Base-by-base conservation (phyloP, 2,888 invertebrate species). In the Lasioglossum calceatum region DNA sequence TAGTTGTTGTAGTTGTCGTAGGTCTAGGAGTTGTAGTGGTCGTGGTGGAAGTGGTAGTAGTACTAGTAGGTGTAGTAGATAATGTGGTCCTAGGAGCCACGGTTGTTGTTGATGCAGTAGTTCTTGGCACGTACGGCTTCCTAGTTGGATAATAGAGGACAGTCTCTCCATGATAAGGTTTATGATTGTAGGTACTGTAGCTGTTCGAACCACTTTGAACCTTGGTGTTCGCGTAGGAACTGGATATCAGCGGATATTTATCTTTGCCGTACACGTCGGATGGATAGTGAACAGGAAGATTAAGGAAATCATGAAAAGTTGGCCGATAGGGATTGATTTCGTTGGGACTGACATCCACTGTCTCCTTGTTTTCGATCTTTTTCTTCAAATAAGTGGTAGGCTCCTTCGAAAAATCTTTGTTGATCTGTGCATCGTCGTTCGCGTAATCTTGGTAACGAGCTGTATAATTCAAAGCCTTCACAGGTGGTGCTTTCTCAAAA, bases 201-300 rank as follows among this genome's bases (percentile, higher is more conserved):
- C 95, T 94, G 81, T 92, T 94, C 0, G 93, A 90, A 16, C 94
- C 95, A 61, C 97, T 97, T 92, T 97, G 97, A 44, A 97, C 96
- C 93, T 97, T 97, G 0, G 97, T 96, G 91, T 97, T 97, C 0
- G 97, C 97, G 93, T 97, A 97, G 1, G 97, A 97, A 91, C 96
- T 97, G 0, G 97, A 97, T 79, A 97, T 97, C 78, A 97, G 92
- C 0, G 97, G 97, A 93, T 97, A 97, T 1, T 97, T 97, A 10
- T 93, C 93, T 23, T 92, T 91, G 32, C 90, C 92, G 88, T 97
- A 97, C 92, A 97, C 97, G 50, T 97, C 97, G 0, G 97, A 96
- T 19, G 97, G 97, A 91, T 97, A 97, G 89, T 97, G 97, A 0
- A 97, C 96, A 0, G 97, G 97, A 39, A 97, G 94, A 93, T 97